These are phyloP conservation scores for Acleris sparsana DNA, from an alignment of 2,888 invertebrate genomes.

Conservation along the genomic window DNA sequence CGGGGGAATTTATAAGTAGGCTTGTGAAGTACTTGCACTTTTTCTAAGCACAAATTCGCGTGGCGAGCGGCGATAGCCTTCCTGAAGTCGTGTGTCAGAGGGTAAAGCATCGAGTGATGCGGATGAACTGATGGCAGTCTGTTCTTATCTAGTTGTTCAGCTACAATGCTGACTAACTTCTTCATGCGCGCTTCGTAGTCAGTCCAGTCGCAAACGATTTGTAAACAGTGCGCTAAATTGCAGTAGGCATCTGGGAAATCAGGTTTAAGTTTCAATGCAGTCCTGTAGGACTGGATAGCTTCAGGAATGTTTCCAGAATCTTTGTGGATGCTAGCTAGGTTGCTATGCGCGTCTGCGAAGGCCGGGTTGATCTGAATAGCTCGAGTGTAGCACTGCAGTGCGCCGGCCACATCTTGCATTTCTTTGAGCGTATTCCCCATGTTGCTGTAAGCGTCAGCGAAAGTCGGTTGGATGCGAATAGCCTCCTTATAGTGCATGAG, in stretches of 20 bases:
- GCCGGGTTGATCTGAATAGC: conserved; percentile 99
- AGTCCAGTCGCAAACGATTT: conserved; percentile 99
- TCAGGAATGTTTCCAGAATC: conserved; percentile 99
- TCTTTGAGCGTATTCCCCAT: conserved; percentile 99
- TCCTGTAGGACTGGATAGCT: conserved; percentile 98
- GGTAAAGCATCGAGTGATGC: conserved; percentile 99
- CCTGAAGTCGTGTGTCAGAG: conserved; percentile 96
- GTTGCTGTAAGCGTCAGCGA: conserved; percentile 99
- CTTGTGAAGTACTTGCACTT: conserved; percentile 97
- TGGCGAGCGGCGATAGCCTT: conserved; percentile 98
- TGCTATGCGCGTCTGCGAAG: conserved; percentile 99
- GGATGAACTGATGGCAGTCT: conserved; percentile 99
- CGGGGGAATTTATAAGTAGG: conserved; percentile 91
- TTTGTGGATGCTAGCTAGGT: conserved; percentile 99
- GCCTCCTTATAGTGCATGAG: conserved; percentile 99
- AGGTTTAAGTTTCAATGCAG: conserved; percentile 98
- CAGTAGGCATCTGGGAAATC: conserved; percentile 99
- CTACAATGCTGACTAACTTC: conserved; percentile 97
- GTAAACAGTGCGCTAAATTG: conserved; percentile 98
- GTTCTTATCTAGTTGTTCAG: conserved; percentile 98
- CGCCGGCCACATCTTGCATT: conserved; percentile 98
- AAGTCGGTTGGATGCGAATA: conserved; percentile 98
- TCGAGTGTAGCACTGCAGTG: conserved; percentile 98
- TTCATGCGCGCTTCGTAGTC: conserved; percentile 99
- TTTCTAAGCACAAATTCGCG: conserved; percentile 98